phyloP scores from a whole-genome alignment of 2,113 vertebrate genomes.

The Paraplagusia blochii region DNA sequence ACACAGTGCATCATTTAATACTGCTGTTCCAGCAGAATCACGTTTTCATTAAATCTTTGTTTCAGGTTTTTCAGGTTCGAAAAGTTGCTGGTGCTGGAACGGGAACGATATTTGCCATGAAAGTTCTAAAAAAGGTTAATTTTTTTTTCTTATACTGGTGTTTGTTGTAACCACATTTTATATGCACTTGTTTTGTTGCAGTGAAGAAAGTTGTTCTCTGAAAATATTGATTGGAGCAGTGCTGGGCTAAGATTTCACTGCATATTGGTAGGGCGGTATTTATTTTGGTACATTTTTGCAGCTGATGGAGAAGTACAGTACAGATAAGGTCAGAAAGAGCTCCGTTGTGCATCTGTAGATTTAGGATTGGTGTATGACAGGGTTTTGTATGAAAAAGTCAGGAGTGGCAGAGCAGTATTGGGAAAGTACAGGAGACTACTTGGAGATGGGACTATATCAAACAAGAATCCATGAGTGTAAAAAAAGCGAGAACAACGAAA shows the following conservation, averaged over 20 bases:
- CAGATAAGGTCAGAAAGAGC: too few species aligned
- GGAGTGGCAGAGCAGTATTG: too few species aligned
- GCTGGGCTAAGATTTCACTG: conserved; percentile 55
- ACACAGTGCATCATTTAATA: too few species aligned
- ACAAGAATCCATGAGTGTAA: too few species aligned
- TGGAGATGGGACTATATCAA: too few species aligned
- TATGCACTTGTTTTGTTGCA: conserved; percentile 19
- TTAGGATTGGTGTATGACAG: too few species aligned
- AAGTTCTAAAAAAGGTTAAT: conserved; percentile 95
- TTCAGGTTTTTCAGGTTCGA: conserved; percentile 95
- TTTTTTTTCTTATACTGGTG: neutral
- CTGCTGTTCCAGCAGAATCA: too few species aligned
- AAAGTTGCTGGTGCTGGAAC: conserved; percentile 93
- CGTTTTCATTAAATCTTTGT: neutral
- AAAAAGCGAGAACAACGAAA: too few species aligned
- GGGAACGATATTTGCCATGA: conserved; percentile 99
- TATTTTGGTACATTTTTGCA: conserved; percentile 30
- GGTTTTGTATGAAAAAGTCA: too few species aligned
- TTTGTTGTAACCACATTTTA: conserved; percentile 9
- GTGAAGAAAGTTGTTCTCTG: conserved; percentile 42
- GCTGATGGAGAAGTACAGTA: too few species aligned
- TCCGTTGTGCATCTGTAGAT: too few species aligned
- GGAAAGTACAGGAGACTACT: too few species aligned
- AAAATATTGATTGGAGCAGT: conserved; percentile 44
- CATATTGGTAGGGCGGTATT: conserved; percentile 48